Percentiles rank a stretch among this genome's conserved stretches.
phyloP scores from a whole-genome alignment of 2,888 invertebrate species.

The Plagiodera versicolora region DNA sequence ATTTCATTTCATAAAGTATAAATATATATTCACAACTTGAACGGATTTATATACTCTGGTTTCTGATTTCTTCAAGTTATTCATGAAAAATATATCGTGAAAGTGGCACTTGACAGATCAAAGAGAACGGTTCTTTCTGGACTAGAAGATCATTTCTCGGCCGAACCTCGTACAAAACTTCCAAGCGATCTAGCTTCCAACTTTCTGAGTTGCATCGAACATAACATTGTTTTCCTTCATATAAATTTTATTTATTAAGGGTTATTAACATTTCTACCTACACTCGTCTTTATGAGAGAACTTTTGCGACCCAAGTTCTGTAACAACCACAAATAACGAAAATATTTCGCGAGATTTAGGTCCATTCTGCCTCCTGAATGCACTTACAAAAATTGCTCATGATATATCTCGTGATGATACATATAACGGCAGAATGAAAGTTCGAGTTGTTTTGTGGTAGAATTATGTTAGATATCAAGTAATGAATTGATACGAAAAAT shows the following conservation, averaged over 20 bases:
- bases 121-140: not conserved
- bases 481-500: too few species aligned
- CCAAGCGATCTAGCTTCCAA: not conserved
- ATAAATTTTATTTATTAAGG: slow-evolving; percentile 18
- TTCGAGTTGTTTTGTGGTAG: not conserved
- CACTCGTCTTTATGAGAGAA: not conserved
- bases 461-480: not conserved
- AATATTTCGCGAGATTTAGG: slow-evolving; percentile 1
- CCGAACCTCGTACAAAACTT: not conserved
- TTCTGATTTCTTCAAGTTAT: too few species aligned
- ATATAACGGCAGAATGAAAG: not conserved
- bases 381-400: not conserved
- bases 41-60: too few species aligned
- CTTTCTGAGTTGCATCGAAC: slow-evolving; percentile 2
- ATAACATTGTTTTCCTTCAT: slow-evolving; percentile 18
- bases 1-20: too few species aligned
- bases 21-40: too few species aligned
- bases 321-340: not conserved
- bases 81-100: too few species aligned
- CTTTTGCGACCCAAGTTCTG: not conserved
- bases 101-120: too few species aligned
- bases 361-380: slow-evolving; percentile 1
- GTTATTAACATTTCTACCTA: slow-evolving; percentile 22
- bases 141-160: not conserved
- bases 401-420: not conserved